Conservation (phyloP, 2,797 vertebrate genomes). For the Liasis olivaceus region DNA sequence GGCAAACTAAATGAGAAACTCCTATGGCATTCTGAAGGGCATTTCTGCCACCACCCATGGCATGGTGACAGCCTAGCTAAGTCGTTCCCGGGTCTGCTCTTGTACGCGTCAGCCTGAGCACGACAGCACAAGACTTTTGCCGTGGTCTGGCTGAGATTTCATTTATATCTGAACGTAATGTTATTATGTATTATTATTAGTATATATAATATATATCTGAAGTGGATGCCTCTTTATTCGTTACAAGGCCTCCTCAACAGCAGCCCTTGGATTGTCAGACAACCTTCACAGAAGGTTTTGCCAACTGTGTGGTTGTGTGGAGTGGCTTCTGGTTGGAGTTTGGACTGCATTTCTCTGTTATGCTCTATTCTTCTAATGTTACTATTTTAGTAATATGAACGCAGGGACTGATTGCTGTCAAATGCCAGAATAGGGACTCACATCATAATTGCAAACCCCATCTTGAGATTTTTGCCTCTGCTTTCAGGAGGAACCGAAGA, state of each 20-base stretch:
- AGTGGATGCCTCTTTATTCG: too few species aligned
- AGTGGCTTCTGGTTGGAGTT: not conserved
- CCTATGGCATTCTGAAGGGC: not conserved
- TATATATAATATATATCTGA: not conserved
- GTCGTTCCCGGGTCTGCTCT: not conserved
- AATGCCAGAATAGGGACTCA: not conserved
- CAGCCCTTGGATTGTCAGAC: too few species aligned
- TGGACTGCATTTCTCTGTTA: fast-evolving
- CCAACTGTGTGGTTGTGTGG: not conserved
- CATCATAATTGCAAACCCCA: not conserved
- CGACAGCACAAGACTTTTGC: not conserved
- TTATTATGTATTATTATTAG: too few species aligned
- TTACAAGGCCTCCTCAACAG: not conserved
- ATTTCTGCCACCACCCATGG: not conserved
- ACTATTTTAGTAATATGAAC: not conserved
- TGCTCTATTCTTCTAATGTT: not conserved
- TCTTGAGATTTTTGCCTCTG: slow-evolving; percentile 40
- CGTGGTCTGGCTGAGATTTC: not conserved
- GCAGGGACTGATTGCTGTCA: too few species aligned
- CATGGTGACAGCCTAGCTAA: not conserved
- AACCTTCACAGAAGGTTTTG: not conserved
- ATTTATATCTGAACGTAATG: not conserved
- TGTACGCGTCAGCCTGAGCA: not conserved
- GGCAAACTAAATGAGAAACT: not conserved
- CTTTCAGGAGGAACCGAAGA: slow-evolving; percentile 94